Evolutionary conservation across 2,113 vertebrate species (phyloP).

Genomic region (Seriola dumerili): DNA sequence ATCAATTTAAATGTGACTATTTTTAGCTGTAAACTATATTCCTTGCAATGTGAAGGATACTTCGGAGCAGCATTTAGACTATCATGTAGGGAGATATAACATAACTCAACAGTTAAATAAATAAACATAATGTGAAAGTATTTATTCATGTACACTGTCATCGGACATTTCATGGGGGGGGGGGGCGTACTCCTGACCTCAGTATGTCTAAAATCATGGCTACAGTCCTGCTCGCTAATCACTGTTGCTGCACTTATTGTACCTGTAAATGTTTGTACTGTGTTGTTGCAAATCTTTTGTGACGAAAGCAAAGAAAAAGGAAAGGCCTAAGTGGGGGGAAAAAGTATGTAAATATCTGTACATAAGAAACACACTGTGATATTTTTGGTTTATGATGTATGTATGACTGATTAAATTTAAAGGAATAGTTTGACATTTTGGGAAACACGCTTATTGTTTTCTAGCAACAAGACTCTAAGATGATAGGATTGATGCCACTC

Average conservation of each 20-base stretch:
- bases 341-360: slow-evolving; percentile 51
- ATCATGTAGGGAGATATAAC: too few relatives aligned
- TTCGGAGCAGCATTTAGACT: too few relatives aligned
- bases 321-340: background rate
- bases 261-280: slow-evolving; percentile 35
- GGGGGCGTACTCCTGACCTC: background rate
- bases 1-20: background rate
- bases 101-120: too few relatives aligned
- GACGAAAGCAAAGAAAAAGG: background rate
- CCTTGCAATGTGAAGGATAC: too few relatives aligned
- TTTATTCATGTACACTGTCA: too few relatives aligned
- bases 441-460: background rate
- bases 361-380: slow-evolving; percentile 9
- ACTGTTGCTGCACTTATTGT: slow-evolving; percentile 2
- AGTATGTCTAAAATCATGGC: background rate
- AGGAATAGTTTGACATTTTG: background rate
- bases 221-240: background rate
- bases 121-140: too few relatives aligned
- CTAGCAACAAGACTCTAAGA: background rate
- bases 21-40: background rate
- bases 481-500: background rate
- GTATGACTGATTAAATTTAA: slow-evolving; percentile 2
- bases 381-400: background rate
- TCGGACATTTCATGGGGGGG: background rate
- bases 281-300: background rate